Evolutionary conservation across 2,113 vertebrate species (phyloP).

Genomic region (Anolis sagrei): DNA sequence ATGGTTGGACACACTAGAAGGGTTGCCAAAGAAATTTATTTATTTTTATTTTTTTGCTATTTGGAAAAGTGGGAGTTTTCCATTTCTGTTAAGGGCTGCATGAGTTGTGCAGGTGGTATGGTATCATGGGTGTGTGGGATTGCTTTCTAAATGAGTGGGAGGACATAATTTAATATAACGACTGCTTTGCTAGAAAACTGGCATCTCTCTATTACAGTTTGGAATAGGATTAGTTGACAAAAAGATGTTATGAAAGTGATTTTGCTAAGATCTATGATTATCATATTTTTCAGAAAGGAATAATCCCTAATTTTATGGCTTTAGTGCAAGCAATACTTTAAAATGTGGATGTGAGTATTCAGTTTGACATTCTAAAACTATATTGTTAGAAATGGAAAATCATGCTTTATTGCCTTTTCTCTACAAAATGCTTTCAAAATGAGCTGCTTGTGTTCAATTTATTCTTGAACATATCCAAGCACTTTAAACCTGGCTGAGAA

Average conservation of each 20-base stretch:
- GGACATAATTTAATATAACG: background rate
- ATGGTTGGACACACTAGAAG: background rate
- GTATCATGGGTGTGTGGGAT: background rate
- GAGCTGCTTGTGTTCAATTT: background rate
- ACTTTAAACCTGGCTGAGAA: background rate
- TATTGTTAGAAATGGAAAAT: background rate
- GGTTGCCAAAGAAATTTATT: background rate
- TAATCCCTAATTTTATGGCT: constrained; percentile 2
- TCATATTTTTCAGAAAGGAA: background rate
- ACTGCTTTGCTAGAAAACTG: background rate
- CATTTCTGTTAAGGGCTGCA: background rate
- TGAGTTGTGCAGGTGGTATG: background rate
- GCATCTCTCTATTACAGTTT: background rate
- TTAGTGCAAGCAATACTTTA: background rate
- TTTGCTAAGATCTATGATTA: background rate
- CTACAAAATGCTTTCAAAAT: background rate
- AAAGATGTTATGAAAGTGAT: background rate
- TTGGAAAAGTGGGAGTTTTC: background rate
- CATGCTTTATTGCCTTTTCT: background rate
- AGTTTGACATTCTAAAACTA: background rate
- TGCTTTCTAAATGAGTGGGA: background rate
- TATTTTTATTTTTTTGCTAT: too few relatives aligned
- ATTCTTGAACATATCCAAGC: background rate
- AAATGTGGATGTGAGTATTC: background rate
- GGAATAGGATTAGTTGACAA: background rate